Evolutionary conservation across 1,140 invertebrate species (phyloP).

Genomic region (Caenorhabditis briggsae): DNA sequence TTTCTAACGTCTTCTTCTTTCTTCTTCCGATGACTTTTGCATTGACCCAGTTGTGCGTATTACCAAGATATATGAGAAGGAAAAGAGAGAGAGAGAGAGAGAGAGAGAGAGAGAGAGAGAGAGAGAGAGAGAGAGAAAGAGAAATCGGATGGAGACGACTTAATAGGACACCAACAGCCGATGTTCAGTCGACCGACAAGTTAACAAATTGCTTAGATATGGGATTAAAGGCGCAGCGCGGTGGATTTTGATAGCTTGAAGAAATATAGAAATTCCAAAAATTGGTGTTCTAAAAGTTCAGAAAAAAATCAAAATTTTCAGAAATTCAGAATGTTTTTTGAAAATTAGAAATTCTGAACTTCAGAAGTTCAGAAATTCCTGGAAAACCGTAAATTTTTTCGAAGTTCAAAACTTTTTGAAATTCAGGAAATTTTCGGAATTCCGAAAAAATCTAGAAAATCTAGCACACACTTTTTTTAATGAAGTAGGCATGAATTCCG

Average conservation of each 20-base stretch:
- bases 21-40: slow-evolving; percentile 43
- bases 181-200: slow-evolving; percentile 45
- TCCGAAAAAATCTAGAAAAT: too few relatives aligned
- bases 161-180: slow-evolving; percentile 7
- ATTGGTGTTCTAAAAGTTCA: too few relatives aligned
- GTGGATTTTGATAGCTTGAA: not conserved
- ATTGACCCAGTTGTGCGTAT: slow-evolving; percentile 53
- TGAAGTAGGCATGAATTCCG: too few relatives aligned
- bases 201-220: slow-evolving; percentile 37
- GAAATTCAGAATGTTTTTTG: too few relatives aligned
- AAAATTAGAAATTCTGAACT: not conserved
- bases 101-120: not conserved
- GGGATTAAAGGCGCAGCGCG: slow-evolving; percentile 2
- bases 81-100: not conserved
- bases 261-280: not conserved
- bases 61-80: slow-evolving; percentile 39
- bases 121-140: slow-evolving; percentile 4
- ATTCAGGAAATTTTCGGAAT: too few relatives aligned
- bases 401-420: too few relatives aligned
- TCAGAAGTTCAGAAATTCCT: not conserved
- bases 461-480: too few relatives aligned
- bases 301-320: not conserved
- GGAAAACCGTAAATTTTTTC: too few relatives aligned
- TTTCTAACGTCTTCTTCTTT: not conserved
- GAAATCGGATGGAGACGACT: not conserved